These are phyloP conservation scores for Hapalemur alaotrensis DNA, from an alignment of 2,797 vertebrate genomes.

Conservation along the genomic window DNA sequence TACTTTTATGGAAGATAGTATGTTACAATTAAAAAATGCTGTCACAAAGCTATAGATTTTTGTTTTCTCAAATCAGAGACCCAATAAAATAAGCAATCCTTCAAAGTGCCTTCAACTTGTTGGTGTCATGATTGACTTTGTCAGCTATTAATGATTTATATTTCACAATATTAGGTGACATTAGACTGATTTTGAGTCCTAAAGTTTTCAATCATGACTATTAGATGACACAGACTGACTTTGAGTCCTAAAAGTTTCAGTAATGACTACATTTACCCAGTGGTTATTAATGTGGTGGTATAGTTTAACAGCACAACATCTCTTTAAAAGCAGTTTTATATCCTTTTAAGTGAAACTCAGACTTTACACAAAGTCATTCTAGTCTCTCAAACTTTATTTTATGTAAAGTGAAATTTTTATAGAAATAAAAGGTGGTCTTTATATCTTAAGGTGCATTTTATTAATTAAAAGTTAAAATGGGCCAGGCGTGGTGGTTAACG, in stretches of 20 bases:
- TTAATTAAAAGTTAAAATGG: conserved; percentile 76
- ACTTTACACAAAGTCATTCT: not conserved
- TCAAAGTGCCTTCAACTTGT: not conserved
- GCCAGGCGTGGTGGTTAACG: too few relatives aligned
- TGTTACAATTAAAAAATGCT: not conserved
- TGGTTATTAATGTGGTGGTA: not conserved
- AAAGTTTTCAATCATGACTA: conserved; percentile 6
- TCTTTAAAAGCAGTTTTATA: conserved; percentile 17
- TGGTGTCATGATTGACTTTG: not conserved
- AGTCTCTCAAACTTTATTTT: conserved; percentile 4
- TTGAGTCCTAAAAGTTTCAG: conserved; percentile 10
- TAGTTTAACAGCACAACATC: not conserved
- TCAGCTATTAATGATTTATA: not conserved
- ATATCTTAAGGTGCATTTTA: conserved; percentile 34
- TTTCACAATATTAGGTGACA: not conserved
- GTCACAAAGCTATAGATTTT: not conserved
- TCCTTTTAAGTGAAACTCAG: not conserved
- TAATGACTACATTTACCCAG: not conserved
- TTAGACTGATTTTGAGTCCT: not conserved
- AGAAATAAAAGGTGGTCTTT: not conserved
- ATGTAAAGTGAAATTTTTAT: not conserved
- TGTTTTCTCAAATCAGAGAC: not conserved
- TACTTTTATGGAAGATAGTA: not conserved
- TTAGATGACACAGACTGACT: not conserved
- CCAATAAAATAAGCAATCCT: not conserved